Base-by-base conservation (phyloP, 2,113 vertebrate species). In the Sakesphorus luctuosus region DNA sequence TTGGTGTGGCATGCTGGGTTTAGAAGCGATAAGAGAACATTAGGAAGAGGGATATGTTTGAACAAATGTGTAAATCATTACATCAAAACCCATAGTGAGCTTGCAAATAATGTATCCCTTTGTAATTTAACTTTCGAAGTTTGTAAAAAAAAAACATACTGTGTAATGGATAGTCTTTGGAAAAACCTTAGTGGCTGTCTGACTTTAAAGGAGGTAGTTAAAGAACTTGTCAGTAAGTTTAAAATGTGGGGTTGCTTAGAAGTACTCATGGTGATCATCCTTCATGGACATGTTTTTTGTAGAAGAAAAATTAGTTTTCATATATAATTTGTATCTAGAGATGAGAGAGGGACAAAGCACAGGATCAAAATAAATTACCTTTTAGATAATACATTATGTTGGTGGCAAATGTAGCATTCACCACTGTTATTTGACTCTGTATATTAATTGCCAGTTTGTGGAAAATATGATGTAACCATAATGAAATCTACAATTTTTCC, bases 401-500 rank as follows among this genome's bases (percentile, higher is more conserved):
- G 59, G n/a, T 46, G 62, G 46, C 56, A 87, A 55, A 69, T 50
- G 52, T 36, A 84, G 35, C 7, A 25, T 44, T 84, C 4, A 2
- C 58, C 15, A 13, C 1, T 76, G 4, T 67, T 77, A 13, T 43
- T 95, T 1, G 0, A 8, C 46, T 84, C 49, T 20, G 8, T 72
- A 10, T 52, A 23, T 68, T 87, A 50, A 47, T 63, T 56, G 71
- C 11, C 0, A 18, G 0, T 67, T 52, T 58, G 38, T 75, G 74
- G n/a, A 72, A 73, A 79, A 69, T 8, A 5, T 62, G 24, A 3
- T 78, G 13, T 46, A 58, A 52, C 7, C 28, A 8, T 53, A 28
- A 53, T 5, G 5, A 4, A 6, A 3, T 3, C 26, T 18, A 0
- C 17, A 29, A 44, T 31, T 65, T 18, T 52, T 66, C 28, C 9